Conservation (phyloP, 2,797 vertebrate genomes). For the Bufotes viridis region DNA sequence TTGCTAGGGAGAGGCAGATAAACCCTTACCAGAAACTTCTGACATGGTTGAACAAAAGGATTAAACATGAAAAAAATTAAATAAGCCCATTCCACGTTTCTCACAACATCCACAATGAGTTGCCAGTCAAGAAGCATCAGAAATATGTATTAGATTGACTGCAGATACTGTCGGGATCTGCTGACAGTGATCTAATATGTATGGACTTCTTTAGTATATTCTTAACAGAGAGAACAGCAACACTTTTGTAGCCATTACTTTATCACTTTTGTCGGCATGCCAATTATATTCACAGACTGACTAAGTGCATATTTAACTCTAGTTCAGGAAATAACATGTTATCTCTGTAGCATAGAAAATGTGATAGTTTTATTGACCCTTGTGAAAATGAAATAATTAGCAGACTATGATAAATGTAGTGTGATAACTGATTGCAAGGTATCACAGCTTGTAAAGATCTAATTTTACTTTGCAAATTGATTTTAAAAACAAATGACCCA, state of each 20-base stretch:
- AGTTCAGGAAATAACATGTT: constrained; percentile 41
- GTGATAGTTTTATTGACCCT: constrained; percentile 50
- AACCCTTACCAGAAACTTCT: neutral
- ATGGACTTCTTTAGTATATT: neutral
- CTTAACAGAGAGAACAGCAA: neutral
- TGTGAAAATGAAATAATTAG: constrained; percentile 52
- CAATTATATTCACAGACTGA: constrained; percentile 26
- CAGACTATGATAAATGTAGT: constrained; percentile 54
- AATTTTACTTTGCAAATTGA: constrained; percentile 63
- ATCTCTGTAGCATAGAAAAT: constrained; percentile 43
- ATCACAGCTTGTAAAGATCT: constrained; percentile 59
- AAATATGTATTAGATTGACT: neutral
- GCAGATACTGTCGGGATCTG: neutral
- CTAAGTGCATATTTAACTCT: constrained; percentile 34
- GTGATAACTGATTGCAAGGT: constrained; percentile 57
- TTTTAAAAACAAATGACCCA: constrained; percentile 63
- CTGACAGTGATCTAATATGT: neutral
- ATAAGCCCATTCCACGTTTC: no score
- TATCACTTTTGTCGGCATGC: constrained; percentile 13
- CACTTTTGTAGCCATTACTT: constrained; percentile 12
- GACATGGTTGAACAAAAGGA: neutral
- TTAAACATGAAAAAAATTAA: neutral
- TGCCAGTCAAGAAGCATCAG: neutral
- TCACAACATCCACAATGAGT: neutral
- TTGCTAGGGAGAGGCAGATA: neutral